phyloP scores from a whole-genome alignment of 2,888 invertebrate species.

The Hydriomena furcata region DNA sequence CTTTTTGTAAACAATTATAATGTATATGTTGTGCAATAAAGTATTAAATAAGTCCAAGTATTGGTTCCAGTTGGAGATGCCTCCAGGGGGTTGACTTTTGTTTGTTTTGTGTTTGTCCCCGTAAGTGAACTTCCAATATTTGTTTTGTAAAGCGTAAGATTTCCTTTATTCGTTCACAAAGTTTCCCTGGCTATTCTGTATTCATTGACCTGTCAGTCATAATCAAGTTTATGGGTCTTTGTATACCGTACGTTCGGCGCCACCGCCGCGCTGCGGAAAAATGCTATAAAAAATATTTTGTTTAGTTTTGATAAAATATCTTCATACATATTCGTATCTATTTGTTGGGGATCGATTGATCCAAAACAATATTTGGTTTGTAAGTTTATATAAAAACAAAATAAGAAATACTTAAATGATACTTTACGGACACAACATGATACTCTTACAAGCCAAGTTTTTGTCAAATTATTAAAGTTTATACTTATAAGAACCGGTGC shows the following conservation, averaged over 20 bases:
- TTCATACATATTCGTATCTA: background rate
- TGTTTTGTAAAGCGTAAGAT: constrained; percentile 27
- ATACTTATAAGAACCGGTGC: too few relatives aligned
- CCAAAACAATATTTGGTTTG: too few relatives aligned
- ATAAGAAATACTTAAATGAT: too few relatives aligned
- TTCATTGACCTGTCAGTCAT: constrained; percentile 15
- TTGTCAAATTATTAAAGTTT: too few relatives aligned
- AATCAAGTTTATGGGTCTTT: constrained; percentile 8
- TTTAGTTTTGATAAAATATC: background rate
- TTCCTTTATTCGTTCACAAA: constrained; percentile 9
- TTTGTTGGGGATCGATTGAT: too few relatives aligned
- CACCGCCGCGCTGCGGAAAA: background rate
- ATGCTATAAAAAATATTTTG: background rate
- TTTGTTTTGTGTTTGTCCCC: constrained; percentile 37
- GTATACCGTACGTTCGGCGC: background rate
- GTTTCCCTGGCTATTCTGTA: constrained; percentile 11
- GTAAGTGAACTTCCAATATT: constrained; percentile 39
- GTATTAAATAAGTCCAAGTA: too few relatives aligned
- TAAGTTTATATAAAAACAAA: too few relatives aligned
- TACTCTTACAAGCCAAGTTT: too few relatives aligned
- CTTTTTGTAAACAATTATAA: too few relatives aligned
- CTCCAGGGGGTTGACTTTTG: constrained; percentile 15
- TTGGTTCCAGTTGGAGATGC: background rate
- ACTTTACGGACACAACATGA: too few relatives aligned
- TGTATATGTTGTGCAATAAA: too few relatives aligned